Conservation (phyloP, 2,113 vertebrate genomes). For the Leucosticte australis region DNA sequence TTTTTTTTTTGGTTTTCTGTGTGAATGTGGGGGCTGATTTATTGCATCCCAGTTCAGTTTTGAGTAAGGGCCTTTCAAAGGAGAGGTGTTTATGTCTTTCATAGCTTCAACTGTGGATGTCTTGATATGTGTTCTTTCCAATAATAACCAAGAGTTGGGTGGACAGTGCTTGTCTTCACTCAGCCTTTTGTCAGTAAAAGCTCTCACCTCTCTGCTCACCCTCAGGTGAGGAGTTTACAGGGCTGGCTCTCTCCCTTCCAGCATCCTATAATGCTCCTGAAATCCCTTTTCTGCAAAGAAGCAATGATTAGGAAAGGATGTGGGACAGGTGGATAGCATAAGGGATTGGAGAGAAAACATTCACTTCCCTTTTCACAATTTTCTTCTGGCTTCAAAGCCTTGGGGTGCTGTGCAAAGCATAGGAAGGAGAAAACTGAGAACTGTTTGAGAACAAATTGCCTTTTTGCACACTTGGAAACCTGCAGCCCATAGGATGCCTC, state of each 20-base stretch:
- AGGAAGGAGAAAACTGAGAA: not conserved
- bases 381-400: not conserved
- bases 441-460: not conserved
- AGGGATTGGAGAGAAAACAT: not conserved
- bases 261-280: not conserved
- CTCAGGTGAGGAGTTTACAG: not conserved
- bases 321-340: not conserved
- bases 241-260: not conserved
- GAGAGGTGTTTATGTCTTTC: conserved; percentile 45
- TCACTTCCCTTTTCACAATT: not conserved
- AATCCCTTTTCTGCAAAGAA: not conserved
- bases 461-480: not conserved
- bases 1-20: not conserved
- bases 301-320: not conserved
- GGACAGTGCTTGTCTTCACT: not conserved
- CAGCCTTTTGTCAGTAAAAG: not conserved
- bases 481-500: not conserved
- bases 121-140: not conserved
- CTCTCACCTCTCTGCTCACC: not conserved
- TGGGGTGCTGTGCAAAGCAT: not conserved
- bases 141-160: not conserved
- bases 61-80: conserved; percentile 63
- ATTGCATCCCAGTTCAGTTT: conserved; percentile 77
- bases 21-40: conserved; percentile 74
- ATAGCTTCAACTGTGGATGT: not conserved